phyloP scores from a whole-genome alignment of 2,888 invertebrate species.

The Sepiola atlantica region DNA sequence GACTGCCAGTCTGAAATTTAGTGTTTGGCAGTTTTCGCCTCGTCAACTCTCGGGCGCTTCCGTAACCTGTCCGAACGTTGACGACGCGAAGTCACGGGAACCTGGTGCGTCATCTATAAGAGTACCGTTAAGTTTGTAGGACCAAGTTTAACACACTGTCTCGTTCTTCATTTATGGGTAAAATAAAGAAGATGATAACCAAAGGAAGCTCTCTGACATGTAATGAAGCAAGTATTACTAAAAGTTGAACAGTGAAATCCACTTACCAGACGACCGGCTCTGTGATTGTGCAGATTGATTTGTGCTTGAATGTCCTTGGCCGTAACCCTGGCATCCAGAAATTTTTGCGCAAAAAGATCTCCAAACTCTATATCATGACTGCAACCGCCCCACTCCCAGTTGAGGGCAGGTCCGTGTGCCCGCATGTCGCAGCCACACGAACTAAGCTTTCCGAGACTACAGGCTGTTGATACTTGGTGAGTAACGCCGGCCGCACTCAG shows the following conservation, averaged over 20 bases:
- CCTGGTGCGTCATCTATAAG: no score
- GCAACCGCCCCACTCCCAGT: slow-evolving; percentile 88
- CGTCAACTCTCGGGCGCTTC: no score
- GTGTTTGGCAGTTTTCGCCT: no score
- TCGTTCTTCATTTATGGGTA: not conserved
- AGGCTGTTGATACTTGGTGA: slow-evolving; percentile 93
- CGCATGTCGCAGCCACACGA: slow-evolving; percentile 80
- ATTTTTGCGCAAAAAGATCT: slow-evolving; percentile 87
- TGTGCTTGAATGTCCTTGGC: slow-evolving; percentile 76
- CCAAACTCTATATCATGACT: slow-evolving; percentile 87
- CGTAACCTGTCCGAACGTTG: no score
- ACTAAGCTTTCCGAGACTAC: slow-evolving; percentile 91
- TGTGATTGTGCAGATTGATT: slow-evolving; percentile 74
- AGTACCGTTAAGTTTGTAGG: not conserved
- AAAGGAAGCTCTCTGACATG: no score
- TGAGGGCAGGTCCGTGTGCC: slow-evolving; percentile 75
- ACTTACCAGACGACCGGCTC: slow-evolving; percentile 73
- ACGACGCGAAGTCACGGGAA: no score
- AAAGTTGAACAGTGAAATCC: not conserved
- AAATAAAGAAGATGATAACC: no score
- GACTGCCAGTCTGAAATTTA: no score
- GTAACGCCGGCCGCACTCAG: slow-evolving; percentile 96
- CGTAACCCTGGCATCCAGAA: slow-evolving; percentile 91
- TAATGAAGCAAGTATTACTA: no score
- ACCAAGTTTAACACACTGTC: not conserved